phyloP scores from a whole-genome alignment of 2,797 vertebrate genomes.

The Atherinosoma microstoma region DNA sequence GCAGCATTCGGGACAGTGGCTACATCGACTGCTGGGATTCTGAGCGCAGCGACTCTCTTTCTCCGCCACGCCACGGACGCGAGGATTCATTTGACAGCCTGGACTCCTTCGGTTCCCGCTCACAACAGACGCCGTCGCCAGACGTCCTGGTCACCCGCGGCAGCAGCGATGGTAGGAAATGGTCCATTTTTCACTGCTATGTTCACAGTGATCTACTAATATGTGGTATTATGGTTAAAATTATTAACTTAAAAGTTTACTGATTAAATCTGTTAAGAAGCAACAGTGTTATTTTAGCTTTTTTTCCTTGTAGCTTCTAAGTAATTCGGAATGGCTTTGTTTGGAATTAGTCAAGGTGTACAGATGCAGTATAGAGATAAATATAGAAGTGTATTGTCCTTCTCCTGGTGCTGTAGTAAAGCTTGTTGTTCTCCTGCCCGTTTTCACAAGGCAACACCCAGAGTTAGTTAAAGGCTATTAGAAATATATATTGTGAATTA shows the following conservation, averaged over 20 bases:
- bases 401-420: slow-evolving; percentile 17
- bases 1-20: slow-evolving; percentile 95
- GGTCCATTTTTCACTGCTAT: rapidly evolving
- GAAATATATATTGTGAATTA: slow-evolving; percentile 16
- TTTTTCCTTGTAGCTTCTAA: slow-evolving; percentile 18
- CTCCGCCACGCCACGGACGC: slow-evolving; percentile 91
- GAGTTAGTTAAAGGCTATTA: slow-evolving; percentile 30
- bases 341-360: slow-evolving; percentile 3
- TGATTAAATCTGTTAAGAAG: slow-evolving; percentile 17
- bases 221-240: background rate
- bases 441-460: slow-evolving; percentile 53
- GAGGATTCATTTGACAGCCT: slow-evolving; percentile 99
- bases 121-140: slow-evolving; percentile 95
- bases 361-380: slow-evolving; percentile 49
- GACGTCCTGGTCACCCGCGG: slow-evolving; percentile 93
- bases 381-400: slow-evolving; percentile 46
- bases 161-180: slow-evolving; percentile 92
- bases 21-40: slow-evolving; percentile 99
- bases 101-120: slow-evolving; percentile 97
- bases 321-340: slow-evolving; percentile 31
- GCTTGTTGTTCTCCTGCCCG: slow-evolving; percentile 26
- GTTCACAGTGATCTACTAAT: background rate
- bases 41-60: slow-evolving; percentile 95
- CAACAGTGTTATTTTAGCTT: slow-evolving; percentile 8
- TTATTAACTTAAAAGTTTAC: background rate